Percentiles rank a stretch among this genome's conserved stretches.
These are phyloP conservation scores for Anthoscopus minutus DNA, from an alignment of 2,113 vertebrate species.

Conservation along the genomic window DNA sequence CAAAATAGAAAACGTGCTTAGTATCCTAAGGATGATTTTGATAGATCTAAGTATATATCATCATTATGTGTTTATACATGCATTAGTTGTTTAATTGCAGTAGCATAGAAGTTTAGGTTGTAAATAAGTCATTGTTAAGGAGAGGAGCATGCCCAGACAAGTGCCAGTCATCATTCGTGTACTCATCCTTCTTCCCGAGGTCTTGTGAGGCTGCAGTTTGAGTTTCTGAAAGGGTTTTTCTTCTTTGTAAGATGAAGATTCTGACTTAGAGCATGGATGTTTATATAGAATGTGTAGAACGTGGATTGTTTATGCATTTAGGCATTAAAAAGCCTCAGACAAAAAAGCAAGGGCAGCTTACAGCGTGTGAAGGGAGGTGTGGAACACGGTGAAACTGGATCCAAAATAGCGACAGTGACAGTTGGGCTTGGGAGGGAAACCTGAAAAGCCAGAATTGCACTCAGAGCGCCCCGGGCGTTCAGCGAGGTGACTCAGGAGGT, in stretches of 20 bases:
- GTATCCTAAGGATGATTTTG: not conserved
- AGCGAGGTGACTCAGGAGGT: not conserved
- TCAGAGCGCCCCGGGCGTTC: not conserved
- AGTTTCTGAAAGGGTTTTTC: not conserved
- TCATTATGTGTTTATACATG: fast-evolving
- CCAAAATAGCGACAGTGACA: not conserved
- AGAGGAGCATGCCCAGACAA: not conserved
- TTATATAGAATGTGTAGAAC: not conserved
- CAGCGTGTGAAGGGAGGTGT: not conserved
- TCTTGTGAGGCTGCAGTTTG: not conserved
- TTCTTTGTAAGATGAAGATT: not conserved
- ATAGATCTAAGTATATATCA: too few relatives aligned
- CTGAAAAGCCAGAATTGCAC: not conserved
- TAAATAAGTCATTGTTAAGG: not conserved
- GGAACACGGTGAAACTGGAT: not conserved
- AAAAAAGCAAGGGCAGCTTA: not conserved
- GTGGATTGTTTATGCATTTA: not conserved
- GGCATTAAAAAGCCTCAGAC: not conserved
- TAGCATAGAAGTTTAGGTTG: not conserved
- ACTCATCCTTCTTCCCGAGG: not conserved
- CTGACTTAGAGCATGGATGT: not conserved
- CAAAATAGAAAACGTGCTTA: fast-evolving
- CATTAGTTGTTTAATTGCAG: not conserved
- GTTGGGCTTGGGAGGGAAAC: not conserved
- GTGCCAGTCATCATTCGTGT: not conserved